Percentiles rank a stretch among this genome's conserved stretches.
Conservation (phyloP, 2,797 vertebrate species). For the Cossypha dichroa region DNA sequence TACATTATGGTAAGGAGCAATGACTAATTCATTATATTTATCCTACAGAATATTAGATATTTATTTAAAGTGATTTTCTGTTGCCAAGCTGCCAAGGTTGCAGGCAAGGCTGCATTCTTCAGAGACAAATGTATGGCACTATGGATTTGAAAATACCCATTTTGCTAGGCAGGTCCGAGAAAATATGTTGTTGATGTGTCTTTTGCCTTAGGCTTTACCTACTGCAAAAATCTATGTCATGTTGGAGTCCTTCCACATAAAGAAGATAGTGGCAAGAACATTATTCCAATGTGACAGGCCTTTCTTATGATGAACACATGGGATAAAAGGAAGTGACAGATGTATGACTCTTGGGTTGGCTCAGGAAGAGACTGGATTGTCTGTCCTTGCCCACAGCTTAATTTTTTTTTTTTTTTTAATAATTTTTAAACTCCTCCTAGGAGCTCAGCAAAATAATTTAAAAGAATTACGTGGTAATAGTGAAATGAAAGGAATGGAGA, state of each 20-base stretch:
- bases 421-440: background rate
- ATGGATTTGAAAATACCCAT: background rate
- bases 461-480: background rate
- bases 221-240: background rate
- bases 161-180: background rate
- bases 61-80: conserved; percentile 40
- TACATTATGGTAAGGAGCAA: background rate
- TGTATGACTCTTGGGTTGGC: background rate
- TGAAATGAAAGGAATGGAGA: background rate
- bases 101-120: background rate
- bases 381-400: background rate
- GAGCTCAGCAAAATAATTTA: background rate
- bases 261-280: background rate
- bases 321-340: background rate
- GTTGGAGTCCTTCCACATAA: background rate
- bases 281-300: background rate
- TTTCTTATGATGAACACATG: background rate
- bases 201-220: background rate
- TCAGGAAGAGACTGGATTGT: background rate
- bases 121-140: background rate
- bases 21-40: conserved; percentile 31
- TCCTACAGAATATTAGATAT: background rate
- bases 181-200: background rate
- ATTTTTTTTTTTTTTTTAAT: no score
- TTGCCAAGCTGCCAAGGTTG: background rate